Percentiles rank a stretch among this genome's conserved stretches.
These are phyloP conservation scores for Xanthostigma xanthostigma DNA, from an alignment of 2,888 invertebrate species.

Conservation along the genomic window DNA sequence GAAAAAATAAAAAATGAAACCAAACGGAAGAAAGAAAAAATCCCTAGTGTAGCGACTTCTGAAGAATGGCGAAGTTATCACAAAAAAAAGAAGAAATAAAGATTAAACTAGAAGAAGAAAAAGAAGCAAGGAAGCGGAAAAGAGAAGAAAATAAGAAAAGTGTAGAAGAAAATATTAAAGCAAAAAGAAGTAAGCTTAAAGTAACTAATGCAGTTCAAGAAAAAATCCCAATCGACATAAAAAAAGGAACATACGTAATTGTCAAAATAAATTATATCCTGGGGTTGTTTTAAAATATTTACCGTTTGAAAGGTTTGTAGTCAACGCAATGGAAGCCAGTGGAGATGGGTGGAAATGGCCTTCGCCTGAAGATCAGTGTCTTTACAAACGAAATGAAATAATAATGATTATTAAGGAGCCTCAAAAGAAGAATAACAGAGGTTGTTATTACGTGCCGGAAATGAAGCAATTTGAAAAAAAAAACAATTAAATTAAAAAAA, in stretches of 20 bases:
- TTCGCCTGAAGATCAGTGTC: neutral
- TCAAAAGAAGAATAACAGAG: no score
- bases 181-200: constrained; percentile 4
- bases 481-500: no score
- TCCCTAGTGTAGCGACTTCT: no score
- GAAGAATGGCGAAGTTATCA: no score
- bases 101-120: no score
- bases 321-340: neutral
- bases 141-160: no score
- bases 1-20: neutral
- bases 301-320: neutral
- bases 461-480: no score
- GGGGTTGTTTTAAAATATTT: neutral
- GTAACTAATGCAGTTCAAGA: neutral
- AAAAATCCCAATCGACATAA: neutral
- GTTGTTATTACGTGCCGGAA: no score
- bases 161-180: neutral
- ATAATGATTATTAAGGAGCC: neutral
- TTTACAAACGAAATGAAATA: neutral
- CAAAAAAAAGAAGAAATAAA: no score
- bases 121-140: no score
- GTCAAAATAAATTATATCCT: neutral
- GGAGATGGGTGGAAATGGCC: neutral
- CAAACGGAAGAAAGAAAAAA: no score
- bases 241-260: neutral